Base-by-base conservation (phyloP, 2,797 vertebrate species). In the Apodemus agrarius region DNA sequence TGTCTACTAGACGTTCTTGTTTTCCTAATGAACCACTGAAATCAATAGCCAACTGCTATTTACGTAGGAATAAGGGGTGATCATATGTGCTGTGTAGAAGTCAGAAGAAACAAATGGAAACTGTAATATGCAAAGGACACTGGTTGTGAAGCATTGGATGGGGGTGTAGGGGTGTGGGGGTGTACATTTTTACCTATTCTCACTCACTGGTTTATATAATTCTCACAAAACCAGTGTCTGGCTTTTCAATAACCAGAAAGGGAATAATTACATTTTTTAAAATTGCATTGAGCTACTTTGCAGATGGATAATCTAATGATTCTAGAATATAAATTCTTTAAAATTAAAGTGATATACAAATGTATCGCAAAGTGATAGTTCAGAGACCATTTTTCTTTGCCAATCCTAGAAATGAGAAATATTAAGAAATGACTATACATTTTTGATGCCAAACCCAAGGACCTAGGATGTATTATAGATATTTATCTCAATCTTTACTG, bases 321-420 rank as follows among this genome's bases (percentile, higher is more conserved):
- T 94, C 31, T 78, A 67, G 37, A 78, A 49, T 95, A 14, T 93
- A 96, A 94, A 80, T 79, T 95, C 52, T 92, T 83, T 69, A 31
- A n/a, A 96, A 52, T 82, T 49, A 96, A 85, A 59, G 6, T 92
- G 11, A 88, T 40, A 65, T 80, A 81, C 14, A 97, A 94, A 92
- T 59, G 43, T 34, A 95, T 29, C 54, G 57, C 37, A 92, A 94
- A 90, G 89, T 83, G 40, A 88, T 22, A 90, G 29, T 63, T 88
- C 54, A 52, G 16, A 76, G 21, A 4, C 29, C 75, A 4, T 37
- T 91, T 93, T 67, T 67, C 34, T 12, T 85, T 67, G 37, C 37
- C 40, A 97, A 82, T 89, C 61, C 57, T 92, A 93, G 49, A 86
- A 65, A 93, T 89, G 26, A 67, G 40, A 93, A 94, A 94, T 9